phyloP scores from a whole-genome alignment of 2,888 invertebrate genomes.

The Podotricha telesiphe region DNA sequence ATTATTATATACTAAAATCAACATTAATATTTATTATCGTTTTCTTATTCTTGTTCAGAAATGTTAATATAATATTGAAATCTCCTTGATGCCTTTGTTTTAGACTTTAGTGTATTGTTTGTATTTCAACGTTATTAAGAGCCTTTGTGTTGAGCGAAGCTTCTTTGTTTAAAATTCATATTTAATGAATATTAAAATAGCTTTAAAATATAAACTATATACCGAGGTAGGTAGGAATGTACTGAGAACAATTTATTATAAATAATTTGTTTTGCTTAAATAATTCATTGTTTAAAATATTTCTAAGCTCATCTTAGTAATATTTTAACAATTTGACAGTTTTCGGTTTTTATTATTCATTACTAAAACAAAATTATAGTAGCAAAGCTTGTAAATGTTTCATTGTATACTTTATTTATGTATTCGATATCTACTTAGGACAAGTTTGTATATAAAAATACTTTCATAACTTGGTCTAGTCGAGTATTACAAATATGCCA shows the following conservation, averaged over 20 bases:
- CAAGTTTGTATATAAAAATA: no score
- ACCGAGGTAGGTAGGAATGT: no score
- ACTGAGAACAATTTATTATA: neutral
- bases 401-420: no score
- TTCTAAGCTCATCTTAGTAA: no score
- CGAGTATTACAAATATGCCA: no score
- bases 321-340: no score
- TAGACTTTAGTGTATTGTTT: constrained; percentile 20
- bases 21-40: neutral
- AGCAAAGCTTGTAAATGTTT: no score
- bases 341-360: no score
- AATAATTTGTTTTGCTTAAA: neutral
- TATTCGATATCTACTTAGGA: no score
- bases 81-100: constrained; percentile 5
- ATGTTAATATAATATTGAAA: neutral
- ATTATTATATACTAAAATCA: neutral
- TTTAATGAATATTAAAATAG: constrained; percentile 23
- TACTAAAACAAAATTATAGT: no score
- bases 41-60: neutral
- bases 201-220: neutral
- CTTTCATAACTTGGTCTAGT: no score
- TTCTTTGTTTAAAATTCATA: constrained; percentile 13
- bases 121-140: constrained; percentile 3
- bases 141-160: constrained; percentile 3
- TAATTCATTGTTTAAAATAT: neutral